These are phyloP conservation scores for Drosophila meridiana DNA, from an alignment of 2,888 invertebrate genomes.

Conservation along the genomic window DNA sequence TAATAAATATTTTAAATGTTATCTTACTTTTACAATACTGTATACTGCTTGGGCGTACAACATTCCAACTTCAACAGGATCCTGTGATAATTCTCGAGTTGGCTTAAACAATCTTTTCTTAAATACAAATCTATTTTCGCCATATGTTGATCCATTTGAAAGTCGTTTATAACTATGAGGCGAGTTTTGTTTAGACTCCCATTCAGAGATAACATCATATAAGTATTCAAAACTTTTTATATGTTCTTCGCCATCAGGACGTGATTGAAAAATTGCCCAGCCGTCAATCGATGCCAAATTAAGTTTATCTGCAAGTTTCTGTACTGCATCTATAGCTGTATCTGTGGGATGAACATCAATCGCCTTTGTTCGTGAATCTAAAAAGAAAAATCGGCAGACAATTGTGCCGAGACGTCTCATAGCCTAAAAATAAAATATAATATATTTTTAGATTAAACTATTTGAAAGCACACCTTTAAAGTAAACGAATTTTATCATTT, in stretches of 20 bases:
- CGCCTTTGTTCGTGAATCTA: slow-evolving; percentile 97
- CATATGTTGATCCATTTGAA: slow-evolving; percentile 91
- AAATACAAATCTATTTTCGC: slow-evolving; percentile 96
- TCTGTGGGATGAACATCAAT: slow-evolving; percentile 98
- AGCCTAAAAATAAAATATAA: slow-evolving; percentile 87
- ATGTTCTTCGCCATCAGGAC: slow-evolving; percentile 94
- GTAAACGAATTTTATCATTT: too few species aligned
- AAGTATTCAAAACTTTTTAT: slow-evolving; percentile 96
- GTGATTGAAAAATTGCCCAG: slow-evolving; percentile 97
- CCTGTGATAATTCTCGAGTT: slow-evolving; percentile 95
- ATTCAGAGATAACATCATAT: slow-evolving; percentile 96
- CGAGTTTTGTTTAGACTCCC: slow-evolving; percentile 91
- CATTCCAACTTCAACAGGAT: slow-evolving; percentile 97
- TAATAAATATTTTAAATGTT: neutral
- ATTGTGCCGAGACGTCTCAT: slow-evolving; percentile 96
- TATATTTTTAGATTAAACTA: neutral
- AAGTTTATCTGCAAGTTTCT: slow-evolving; percentile 94
- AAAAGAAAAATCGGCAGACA: slow-evolving; percentile 96
- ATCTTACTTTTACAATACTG: slow-evolving; percentile 94
- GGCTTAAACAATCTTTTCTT: slow-evolving; percentile 95
- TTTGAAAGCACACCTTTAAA: too few species aligned
- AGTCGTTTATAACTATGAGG: slow-evolving; percentile 86
- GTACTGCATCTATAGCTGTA: slow-evolving; percentile 95
- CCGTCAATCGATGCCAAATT: slow-evolving; percentile 94
- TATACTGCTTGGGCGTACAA: slow-evolving; percentile 98